phyloP scores from a whole-genome alignment of 2,113 vertebrate species.

The Cyanocitta stelleri region DNA sequence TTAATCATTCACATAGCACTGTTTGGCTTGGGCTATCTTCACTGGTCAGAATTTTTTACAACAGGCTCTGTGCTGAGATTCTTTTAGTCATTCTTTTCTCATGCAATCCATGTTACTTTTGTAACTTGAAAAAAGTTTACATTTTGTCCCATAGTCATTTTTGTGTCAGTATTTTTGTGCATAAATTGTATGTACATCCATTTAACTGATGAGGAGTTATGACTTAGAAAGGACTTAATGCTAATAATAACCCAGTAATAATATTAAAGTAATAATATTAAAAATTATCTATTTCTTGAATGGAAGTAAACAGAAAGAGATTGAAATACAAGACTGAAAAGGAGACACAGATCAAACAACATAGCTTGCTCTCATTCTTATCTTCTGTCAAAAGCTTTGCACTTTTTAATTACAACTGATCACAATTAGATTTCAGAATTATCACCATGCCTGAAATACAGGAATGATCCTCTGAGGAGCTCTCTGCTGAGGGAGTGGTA shows the following conservation, averaged over 20 bases:
- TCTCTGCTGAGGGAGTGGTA: neutral
- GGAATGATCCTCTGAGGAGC: neutral
- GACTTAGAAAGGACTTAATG: neutral
- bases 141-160: neutral
- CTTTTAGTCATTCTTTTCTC: neutral
- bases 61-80: neutral
- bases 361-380: neutral
- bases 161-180: neutral
- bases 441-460: neutral
- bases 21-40: neutral
- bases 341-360: neutral
- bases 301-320: neutral
- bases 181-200: neutral
- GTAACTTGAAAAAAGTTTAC: neutral
- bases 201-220: neutral
- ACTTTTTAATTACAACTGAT: neutral
- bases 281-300: neutral
- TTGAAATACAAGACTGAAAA: neutral
- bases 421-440: neutral
- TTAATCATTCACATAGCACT: neutral
- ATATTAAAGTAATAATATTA: neutral
- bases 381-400: neutral
- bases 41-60: neutral
- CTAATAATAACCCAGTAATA: neutral
- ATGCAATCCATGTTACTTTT: neutral